phyloP scores from a whole-genome alignment of 2,888 invertebrate species.

The Drosophila neoperkinsi region DNA sequence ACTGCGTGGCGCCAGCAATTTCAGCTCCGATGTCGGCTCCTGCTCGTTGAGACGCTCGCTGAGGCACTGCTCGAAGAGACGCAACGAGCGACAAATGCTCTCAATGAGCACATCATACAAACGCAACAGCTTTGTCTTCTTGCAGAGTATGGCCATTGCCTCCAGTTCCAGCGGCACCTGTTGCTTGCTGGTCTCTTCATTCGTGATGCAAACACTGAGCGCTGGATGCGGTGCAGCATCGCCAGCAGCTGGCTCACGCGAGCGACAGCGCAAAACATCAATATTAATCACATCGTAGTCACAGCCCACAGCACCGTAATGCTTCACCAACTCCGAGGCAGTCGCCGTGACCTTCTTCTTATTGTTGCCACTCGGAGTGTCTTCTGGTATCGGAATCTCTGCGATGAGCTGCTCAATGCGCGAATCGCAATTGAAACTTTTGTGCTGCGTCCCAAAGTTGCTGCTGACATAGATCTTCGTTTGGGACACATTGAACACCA shows the following conservation, averaged over 20 bases:
- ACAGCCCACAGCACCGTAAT: conserved; percentile 69
- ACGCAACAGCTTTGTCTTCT: conserved; percentile 88
- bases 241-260: conserved; percentile 70
- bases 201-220: conserved; percentile 73
- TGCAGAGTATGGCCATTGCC: conserved; percentile 89
- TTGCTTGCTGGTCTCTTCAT: conserved; percentile 73
- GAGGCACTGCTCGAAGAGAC: conserved; percentile 88
- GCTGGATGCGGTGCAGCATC: conserved; percentile 62
- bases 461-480: conserved; percentile 89
- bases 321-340: conserved; percentile 30
- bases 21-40: conserved; percentile 40
- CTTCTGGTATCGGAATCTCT: conserved; percentile 57
- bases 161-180: conserved; percentile 89
- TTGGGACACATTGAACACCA: conserved; percentile 89
- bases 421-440: conserved; percentile 67
- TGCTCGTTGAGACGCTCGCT: conserved; percentile 86
- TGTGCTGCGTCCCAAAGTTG: conserved; percentile 71
- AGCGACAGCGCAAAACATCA: conserved; percentile 82
- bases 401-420: conserved; percentile 70
- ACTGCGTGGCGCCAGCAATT: conserved; percentile 84
- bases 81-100: conserved; percentile 90
- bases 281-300: conserved; percentile 83
- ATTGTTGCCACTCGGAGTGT: conserved; percentile 32
- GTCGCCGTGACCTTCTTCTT: conserved; percentile 28
- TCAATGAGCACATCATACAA: conserved; percentile 91